Evolutionary conservation across 2,797 vertebrate genomes (phyloP).

Genomic region (Macropodus opercularis): DNA sequence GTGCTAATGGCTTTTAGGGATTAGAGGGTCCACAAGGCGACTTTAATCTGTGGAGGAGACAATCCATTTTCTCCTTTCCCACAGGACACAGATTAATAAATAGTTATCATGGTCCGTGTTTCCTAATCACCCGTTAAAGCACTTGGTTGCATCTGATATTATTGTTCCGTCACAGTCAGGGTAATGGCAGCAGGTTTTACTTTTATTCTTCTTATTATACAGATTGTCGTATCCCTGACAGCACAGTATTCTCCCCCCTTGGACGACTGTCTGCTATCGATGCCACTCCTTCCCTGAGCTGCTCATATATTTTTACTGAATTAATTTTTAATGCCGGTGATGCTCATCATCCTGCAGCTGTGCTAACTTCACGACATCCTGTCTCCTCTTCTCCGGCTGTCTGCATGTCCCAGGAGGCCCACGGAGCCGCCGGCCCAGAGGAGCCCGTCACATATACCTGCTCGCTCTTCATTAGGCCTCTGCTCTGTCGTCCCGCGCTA

Average conservation of each 20-base stretch:
- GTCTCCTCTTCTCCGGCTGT: neutral
- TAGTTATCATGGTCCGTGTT: conserved; percentile 12
- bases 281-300: no score
- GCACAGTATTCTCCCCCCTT: neutral
- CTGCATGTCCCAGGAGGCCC: neutral
- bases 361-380: neutral
- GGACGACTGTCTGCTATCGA: neutral
- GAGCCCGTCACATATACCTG: neutral
- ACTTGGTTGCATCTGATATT: conserved; percentile 16
- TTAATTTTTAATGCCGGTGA: neutral
- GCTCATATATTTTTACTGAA: neutral
- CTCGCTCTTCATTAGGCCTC: neutral
- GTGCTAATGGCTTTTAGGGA: conserved; percentile 68
- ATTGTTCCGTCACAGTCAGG: neutral
- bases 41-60: conserved; percentile 60
- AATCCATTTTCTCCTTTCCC: conserved; percentile 58
- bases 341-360: neutral
- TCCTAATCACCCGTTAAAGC: conserved; percentile 26
- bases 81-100: conserved; percentile 45
- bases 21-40: conserved; percentile 52
- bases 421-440: neutral
- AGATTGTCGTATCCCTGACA: no score
- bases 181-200: neutral
- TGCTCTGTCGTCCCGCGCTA: neutral
- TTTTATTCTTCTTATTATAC: neutral